These are phyloP conservation scores for Ailurus styani DNA, from an alignment of 2,113 vertebrate genomes.

Conservation along the genomic window DNA sequence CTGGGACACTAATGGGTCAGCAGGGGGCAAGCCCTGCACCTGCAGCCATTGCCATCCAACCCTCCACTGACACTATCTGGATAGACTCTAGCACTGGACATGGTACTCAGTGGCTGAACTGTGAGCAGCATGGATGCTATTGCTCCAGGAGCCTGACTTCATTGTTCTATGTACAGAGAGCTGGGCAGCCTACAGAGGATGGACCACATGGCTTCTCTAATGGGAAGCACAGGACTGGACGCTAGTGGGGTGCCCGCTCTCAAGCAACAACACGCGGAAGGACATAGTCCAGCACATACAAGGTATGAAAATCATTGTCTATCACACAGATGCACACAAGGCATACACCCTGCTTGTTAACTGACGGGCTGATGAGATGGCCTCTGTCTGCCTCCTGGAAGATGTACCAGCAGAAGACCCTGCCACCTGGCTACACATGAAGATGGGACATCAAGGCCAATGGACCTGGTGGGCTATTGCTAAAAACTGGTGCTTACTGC, in stretches of 20 bases:
- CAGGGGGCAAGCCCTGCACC: not conserved
- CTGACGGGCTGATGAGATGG: not conserved
- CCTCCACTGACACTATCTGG: not conserved
- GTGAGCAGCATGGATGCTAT: not conserved
- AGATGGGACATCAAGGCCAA: not conserved
- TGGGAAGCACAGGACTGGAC: not conserved
- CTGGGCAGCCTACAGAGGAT: not conserved
- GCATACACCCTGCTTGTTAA: not conserved
- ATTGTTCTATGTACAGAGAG: not conserved
- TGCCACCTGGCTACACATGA: not conserved
- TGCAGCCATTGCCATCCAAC: not conserved
- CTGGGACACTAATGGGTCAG: not conserved
- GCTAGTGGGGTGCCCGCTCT: not conserved
- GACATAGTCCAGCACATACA: not conserved
- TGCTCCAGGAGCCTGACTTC: not conserved
- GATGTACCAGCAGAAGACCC: not conserved
- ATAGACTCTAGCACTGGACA: not conserved
- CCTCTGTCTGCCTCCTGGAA: not conserved
- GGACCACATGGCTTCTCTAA: not conserved
- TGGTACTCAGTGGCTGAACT: not conserved
- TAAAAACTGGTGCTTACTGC: not conserved
- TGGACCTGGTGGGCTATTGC: not conserved
- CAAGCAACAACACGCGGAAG: not conserved
- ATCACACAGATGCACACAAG: not conserved
- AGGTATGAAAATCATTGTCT: not conserved